Evolutionary conservation across 2,797 vertebrate genomes (phyloP).

Genomic region (Vespertilio murinus): DNA sequence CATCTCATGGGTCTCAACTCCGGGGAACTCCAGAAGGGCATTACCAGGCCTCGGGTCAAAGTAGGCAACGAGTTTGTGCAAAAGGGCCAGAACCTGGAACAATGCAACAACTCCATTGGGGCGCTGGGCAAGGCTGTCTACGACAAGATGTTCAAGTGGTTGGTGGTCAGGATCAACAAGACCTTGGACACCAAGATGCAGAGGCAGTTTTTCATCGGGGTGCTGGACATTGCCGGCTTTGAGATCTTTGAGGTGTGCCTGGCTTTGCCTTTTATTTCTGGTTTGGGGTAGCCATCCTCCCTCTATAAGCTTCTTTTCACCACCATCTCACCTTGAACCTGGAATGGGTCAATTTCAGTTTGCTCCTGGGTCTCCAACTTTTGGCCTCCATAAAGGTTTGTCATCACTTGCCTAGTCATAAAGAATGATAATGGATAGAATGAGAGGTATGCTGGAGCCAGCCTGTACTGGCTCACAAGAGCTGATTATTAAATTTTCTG

Average conservation of each 20-base stretch:
- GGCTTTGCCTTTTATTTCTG: not conserved
- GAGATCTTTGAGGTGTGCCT: slow-evolving; percentile 85
- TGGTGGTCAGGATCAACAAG: slow-evolving; percentile 84
- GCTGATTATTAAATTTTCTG: not conserved
- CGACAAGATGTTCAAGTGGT: slow-evolving; percentile 88
- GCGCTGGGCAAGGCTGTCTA: slow-evolving; percentile 85
- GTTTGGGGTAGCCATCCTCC: not conserved
- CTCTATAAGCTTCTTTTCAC: not conserved
- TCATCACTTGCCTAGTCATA: not conserved
- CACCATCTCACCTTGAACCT: not conserved
- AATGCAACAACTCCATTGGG: slow-evolving; percentile 82
- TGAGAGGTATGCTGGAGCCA: rapidly evolving
- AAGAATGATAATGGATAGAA: not conserved
- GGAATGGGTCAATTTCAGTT: not conserved
- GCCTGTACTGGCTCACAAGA: not conserved
- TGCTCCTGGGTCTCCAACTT: not conserved
- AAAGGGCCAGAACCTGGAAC: slow-evolving; percentile 85
- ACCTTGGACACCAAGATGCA: slow-evolving; percentile 86
- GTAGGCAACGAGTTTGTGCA: slow-evolving; percentile 86
- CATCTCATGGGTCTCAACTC: slow-evolving; percentile 84
- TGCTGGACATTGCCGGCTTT: slow-evolving; percentile 86
- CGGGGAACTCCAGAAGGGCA: slow-evolving; percentile 83
- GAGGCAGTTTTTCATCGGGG: slow-evolving; percentile 85
- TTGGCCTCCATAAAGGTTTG: not conserved
- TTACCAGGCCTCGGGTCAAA: slow-evolving; percentile 80